phyloP scores from a whole-genome alignment of 2,797 vertebrate genomes.

The Catostomus latipinnis region DNA sequence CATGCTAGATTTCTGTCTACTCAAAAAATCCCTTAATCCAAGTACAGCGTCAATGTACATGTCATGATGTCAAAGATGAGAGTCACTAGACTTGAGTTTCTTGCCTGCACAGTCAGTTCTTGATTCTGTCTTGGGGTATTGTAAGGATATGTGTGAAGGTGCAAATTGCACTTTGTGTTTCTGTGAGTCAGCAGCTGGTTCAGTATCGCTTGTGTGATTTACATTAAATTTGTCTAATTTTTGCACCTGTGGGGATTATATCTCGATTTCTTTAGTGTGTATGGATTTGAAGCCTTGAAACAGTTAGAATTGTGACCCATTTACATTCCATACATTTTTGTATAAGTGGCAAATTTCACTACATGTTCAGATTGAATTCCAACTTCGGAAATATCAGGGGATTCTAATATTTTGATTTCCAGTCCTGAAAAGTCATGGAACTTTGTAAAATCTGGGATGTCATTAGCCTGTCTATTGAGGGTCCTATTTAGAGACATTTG shows the following conservation, averaged over 20 bases:
- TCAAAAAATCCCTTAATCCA: constrained; percentile 31
- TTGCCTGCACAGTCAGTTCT: constrained; percentile 5
- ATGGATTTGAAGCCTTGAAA: not conserved
- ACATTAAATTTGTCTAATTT: constrained; percentile 7
- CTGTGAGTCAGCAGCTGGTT: constrained; percentile 26
- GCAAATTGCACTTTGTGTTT: not conserved
- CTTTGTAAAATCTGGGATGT: too few relatives aligned
- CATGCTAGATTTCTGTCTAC: constrained; percentile 14
- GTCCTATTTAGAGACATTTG: too few relatives aligned
- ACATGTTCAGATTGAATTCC: too few relatives aligned
- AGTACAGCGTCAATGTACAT: not conserved
- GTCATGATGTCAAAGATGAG: not conserved
- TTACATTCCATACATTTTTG: too few relatives aligned
- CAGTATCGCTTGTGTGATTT: constrained; percentile 10
- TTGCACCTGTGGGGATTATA: constrained; percentile 1
- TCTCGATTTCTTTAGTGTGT: not conserved
- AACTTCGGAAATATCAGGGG: too few relatives aligned
- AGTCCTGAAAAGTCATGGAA: too few relatives aligned
- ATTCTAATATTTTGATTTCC: too few relatives aligned
- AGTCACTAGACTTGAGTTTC: constrained; percentile 12
- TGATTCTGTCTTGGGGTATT: constrained; percentile 18
- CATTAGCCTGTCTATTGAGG: too few relatives aligned
- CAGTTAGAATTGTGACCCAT: not conserved
- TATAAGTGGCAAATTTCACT: too few relatives aligned
- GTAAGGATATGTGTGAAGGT: constrained; percentile 12